Evolutionary conservation across 2,797 vertebrate species (phyloP), one percentile per base, ranked within the genome.

Genomic region (Mus minutoides): DNA sequence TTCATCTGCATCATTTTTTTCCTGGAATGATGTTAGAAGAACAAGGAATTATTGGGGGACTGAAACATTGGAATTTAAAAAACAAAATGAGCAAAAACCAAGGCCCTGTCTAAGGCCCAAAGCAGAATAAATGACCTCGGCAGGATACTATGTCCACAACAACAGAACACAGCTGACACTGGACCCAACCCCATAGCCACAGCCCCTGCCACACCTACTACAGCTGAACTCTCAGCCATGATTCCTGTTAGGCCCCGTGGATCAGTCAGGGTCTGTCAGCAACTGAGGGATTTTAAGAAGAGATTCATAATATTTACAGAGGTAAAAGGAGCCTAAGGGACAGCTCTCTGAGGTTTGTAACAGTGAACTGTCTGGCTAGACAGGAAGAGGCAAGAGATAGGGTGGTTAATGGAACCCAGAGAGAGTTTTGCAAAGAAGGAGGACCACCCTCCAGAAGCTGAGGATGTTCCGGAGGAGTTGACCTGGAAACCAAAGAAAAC

Each of bases 41-140:
- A 52, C 43, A 88, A 37, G 77, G 78, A 97, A 90, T 96, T 87
- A 64, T 22, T 91, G 43, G 76, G 64, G 92, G 16, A 43, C 14
- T 78, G 56, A 64, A 12, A 3, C 29, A 91, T 9, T 7, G 29
- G 31, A 40, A 2, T n/a, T n/a, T n/a, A 54, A 54, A 16, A 54
- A 54, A 67, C 5, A 16, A 54, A 54, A 67, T 9, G 3, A 85
- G 19, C 29, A 67, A 85, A 19, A 49, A 85, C 60, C 34, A n/a
- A 90, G 94, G 21, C 10, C 90, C 84, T 26, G 75, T 69, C 26
- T 40, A 90, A 96, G 54, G 16, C 4, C 49, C 76, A 88, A 96
- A 89, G 21, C 58, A 34, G 3, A 85, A 54, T 76, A 94, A 86
- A 37, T 84, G 13, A 85, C 11, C 54, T 67, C 1, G 24, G 40